Conservation (phyloP, 1,140 invertebrate species). For the Aphelenchoides fujianensis region DNA sequence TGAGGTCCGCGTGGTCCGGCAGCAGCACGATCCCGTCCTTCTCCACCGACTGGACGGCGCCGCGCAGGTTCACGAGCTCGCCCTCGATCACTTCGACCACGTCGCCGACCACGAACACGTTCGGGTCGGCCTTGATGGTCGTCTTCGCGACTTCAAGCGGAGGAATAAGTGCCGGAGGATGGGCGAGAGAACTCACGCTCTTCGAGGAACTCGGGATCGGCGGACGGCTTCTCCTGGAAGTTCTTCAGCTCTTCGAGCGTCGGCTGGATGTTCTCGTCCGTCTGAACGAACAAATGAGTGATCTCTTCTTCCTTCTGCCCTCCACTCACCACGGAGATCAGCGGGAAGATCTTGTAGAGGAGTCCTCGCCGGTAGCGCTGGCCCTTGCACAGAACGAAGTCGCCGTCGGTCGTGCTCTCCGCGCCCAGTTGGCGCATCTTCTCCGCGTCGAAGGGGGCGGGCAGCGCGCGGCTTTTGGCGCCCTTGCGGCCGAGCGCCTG, state of each 20-base stretch:
- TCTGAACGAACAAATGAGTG: slow-evolving; percentile 57
- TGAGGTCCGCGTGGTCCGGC: slow-evolving; percentile 92
- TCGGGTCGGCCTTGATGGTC: slow-evolving; percentile 62
- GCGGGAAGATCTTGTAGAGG: slow-evolving; percentile 89
- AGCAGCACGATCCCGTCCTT: slow-evolving; percentile 90
- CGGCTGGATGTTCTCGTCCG: slow-evolving; percentile 80
- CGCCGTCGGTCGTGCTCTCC: slow-evolving; percentile 89
- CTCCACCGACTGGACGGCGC: slow-evolving; percentile 86
- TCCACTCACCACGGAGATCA: slow-evolving; percentile 75
- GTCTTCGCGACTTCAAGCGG: slow-evolving; percentile 38
- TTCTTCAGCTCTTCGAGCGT: slow-evolving; percentile 87
- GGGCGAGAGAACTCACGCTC: slow-evolving; percentile 49
- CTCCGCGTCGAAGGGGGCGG: slow-evolving; percentile 90
- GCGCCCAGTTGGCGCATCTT: slow-evolving; percentile 88
- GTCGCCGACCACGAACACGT: slow-evolving; percentile 83
- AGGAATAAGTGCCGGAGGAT: neutral
- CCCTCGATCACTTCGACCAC: slow-evolving; percentile 92
- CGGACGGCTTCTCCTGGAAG: slow-evolving; percentile 77
- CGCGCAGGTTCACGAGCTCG: slow-evolving; percentile 89
- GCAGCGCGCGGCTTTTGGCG: slow-evolving; percentile 70
- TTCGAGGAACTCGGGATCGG: slow-evolving; percentile 45
- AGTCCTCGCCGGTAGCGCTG: slow-evolving; percentile 89
- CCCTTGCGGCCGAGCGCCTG: slow-evolving; percentile 83
- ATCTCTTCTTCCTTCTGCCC: neutral
- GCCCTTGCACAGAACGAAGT: slow-evolving; percentile 92